These are phyloP conservation scores for Oryzias celebensis DNA, from an alignment of 2,113 vertebrate species.

Conservation along the genomic window DNA sequence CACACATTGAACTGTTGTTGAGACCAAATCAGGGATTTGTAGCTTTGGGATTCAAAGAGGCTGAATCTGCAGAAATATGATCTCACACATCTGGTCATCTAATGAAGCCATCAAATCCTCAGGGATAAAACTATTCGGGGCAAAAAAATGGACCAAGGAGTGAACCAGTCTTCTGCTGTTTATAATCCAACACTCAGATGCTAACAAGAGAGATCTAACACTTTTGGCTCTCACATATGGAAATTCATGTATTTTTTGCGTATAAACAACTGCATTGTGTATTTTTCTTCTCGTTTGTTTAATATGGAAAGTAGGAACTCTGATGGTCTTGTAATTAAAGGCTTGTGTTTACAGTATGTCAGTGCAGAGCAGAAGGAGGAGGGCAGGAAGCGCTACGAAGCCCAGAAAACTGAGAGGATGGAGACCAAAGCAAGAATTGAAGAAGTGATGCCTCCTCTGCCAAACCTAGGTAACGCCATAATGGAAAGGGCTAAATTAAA, in stretches of 20 bases:
- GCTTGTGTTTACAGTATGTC: slow-evolving; percentile 73
- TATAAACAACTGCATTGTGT: too few species aligned
- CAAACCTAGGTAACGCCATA: slow-evolving; percentile 80
- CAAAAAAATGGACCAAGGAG: not conserved
- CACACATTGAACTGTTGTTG: too few species aligned
- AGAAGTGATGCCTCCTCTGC: slow-evolving; percentile 70
- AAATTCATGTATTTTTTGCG: too few species aligned
- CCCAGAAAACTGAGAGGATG: slow-evolving; percentile 88
- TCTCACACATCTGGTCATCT: not conserved
- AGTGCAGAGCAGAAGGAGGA: slow-evolving; percentile 84
- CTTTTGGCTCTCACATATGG: too few species aligned
- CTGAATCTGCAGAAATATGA: not conserved
- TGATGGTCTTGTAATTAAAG: not conserved
- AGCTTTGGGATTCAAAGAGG: not conserved
- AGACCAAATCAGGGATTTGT: too few species aligned
- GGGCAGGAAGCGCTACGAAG: slow-evolving; percentile 88
- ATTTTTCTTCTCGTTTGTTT: too few species aligned
- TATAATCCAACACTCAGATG: too few species aligned
- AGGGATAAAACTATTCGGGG: not conserved
- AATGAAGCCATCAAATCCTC: not conserved
- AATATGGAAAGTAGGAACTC: not conserved
- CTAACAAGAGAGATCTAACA: too few species aligned
- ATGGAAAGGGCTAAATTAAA: not conserved
- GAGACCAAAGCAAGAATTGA: slow-evolving; percentile 85
- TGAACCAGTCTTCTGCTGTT: too few species aligned